These are phyloP conservation scores for Drosophila littoralis DNA, from an alignment of 1,140 invertebrate genomes.

Conservation along the genomic window DNA sequence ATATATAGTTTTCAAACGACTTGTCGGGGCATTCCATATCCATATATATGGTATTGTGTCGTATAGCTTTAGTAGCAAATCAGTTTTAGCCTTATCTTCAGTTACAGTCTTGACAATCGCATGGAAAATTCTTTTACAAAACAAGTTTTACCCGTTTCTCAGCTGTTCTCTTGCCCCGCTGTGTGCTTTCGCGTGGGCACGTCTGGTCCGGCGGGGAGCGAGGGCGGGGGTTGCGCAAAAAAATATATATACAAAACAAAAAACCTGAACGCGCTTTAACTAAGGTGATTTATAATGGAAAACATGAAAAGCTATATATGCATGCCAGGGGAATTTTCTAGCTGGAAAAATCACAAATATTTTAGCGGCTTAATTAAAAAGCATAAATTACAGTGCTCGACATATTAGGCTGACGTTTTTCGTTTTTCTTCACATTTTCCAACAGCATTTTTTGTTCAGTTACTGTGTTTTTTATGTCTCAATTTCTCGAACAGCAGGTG, in stretches of 20 bases:
- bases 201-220: neutral
- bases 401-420: slow-evolving; percentile 75
- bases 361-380: slow-evolving; percentile 71
- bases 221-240: slow-evolving; percentile 15
- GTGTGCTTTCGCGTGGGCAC: slow-evolving; percentile 1
- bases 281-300: slow-evolving; percentile 43
- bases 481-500: slow-evolving; percentile 75
- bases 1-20: slow-evolving; percentile 33
- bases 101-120: slow-evolving; percentile 42
- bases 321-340: slow-evolving; percentile 30
- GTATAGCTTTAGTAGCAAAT: slow-evolving; percentile 29
- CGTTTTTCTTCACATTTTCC: slow-evolving; percentile 15
- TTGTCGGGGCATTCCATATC: slow-evolving; percentile 31
- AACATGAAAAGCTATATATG: slow-evolving; percentile 37
- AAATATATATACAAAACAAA: slow-evolving; percentile 39
- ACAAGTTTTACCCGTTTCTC: slow-evolving; percentile 75
- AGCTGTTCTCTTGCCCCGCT: slow-evolving; percentile 24
- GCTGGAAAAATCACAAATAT: slow-evolving; percentile 49
- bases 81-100: slow-evolving; percentile 54
- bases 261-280: slow-evolving; percentile 47
- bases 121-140: slow-evolving; percentile 76
- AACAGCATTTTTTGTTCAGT: slow-evolving; percentile 8
- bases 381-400: slow-evolving; percentile 66
- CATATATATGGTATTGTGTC: slow-evolving; percentile 16
- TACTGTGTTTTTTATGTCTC: slow-evolving; percentile 65